phyloP scores from a whole-genome alignment of 2,888 invertebrate species.

The Heliconius sara region DNA sequence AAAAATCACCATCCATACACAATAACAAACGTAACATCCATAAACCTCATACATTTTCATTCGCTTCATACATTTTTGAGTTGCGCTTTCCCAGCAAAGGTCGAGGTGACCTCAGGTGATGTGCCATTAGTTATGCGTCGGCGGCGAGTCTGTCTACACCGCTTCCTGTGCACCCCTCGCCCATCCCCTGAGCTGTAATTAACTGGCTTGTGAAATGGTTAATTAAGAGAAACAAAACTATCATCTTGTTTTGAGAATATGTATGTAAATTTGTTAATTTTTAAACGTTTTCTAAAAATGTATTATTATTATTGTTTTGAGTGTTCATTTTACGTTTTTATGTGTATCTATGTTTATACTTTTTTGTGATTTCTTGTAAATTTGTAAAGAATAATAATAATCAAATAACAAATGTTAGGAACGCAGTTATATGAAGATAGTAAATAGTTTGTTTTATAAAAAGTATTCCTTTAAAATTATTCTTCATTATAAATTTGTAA shows the following conservation, averaged over 20 bases:
- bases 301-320: not conserved
- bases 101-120: constrained; percentile 63
- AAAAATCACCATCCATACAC: not conserved
- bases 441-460: too few species aligned
- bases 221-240: constrained; percentile 42
- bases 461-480: too few species aligned
- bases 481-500: too few species aligned
- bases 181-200: constrained; percentile 50
- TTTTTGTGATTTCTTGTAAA: not conserved
- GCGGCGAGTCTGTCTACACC: constrained; percentile 66
- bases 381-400: too few species aligned
- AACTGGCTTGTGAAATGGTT: constrained; percentile 48
- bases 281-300: not conserved
- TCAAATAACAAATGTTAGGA: too few species aligned
- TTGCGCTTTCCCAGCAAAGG: constrained; percentile 51
- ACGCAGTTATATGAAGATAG: too few species aligned
- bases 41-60: not conserved
- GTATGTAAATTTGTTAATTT: not conserved
- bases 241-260: not conserved
- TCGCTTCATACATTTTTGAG: constrained; percentile 47
- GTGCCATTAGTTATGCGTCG: constrained; percentile 68
- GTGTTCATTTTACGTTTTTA: constrained; percentile 17
- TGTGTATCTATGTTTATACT: not conserved
- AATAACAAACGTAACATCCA: not conserved
- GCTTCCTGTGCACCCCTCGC: constrained; percentile 61